Percentiles rank a stretch among this genome's conserved stretches.
phyloP scores from a whole-genome alignment of 2,797 vertebrate genomes.

The Graptemys geographica region DNA sequence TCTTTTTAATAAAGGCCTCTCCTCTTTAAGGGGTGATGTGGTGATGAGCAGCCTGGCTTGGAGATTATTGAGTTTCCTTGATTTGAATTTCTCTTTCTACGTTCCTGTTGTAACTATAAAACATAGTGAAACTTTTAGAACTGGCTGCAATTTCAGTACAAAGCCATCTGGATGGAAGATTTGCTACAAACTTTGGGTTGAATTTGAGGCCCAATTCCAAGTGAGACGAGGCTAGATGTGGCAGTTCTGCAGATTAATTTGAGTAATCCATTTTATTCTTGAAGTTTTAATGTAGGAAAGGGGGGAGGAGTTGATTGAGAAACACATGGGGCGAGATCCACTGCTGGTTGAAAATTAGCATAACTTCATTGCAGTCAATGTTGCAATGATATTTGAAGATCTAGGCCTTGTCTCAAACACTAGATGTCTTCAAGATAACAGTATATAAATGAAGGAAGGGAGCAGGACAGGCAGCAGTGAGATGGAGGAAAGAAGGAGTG shows the following conservation, averaged over 20 bases:
- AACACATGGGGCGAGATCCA: rapidly evolving
- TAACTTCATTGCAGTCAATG: neutral
- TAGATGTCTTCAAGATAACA: neutral
- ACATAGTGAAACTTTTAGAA: neutral
- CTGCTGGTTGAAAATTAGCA: neutral
- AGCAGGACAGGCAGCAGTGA: neutral
- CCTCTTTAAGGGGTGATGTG: slow-evolving; percentile 48
- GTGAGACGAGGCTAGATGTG: neutral
- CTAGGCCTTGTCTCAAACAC: too few species aligned
- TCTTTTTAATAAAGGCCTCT: slow-evolving; percentile 70
- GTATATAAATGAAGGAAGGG: neutral
- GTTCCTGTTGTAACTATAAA: slow-evolving; percentile 19
- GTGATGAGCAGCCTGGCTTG: slow-evolving; percentile 49
- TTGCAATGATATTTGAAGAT: neutral
- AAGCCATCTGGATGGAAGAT: neutral
- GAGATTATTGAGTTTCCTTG: slow-evolving; percentile 58
- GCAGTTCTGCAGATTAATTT: neutral
- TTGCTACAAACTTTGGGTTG: neutral
- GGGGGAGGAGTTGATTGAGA: neutral
- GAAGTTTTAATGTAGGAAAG: rapidly evolving
- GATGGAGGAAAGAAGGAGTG: neutral
- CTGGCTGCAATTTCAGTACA: neutral
- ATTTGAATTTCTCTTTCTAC: slow-evolving; percentile 63
- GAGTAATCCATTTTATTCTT: neutral
- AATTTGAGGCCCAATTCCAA: rapidly evolving